Conservation (phyloP, 2,888 invertebrate genomes). For the Listrodromus nycthemerus region DNA sequence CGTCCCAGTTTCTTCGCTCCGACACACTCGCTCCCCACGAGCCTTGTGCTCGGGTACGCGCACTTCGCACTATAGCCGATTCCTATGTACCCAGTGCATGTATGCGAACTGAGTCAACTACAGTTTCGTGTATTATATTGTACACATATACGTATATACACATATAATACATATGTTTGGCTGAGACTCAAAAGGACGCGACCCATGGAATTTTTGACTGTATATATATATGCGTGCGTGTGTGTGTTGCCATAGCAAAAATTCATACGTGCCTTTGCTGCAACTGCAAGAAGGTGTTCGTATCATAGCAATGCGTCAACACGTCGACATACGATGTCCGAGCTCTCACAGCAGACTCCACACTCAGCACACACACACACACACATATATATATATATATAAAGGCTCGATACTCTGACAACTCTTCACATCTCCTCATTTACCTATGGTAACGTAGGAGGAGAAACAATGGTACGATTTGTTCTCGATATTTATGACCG, state of each 20-base stretch:
- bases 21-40: slow-evolving; percentile 72
- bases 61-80: slow-evolving; percentile 67
- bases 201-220: neutral
- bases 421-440: slow-evolving; percentile 33
- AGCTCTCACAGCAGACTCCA: slow-evolving; percentile 15
- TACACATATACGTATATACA: neutral
- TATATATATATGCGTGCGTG: neutral
- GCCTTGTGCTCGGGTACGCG: slow-evolving; percentile 53
- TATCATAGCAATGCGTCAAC: slow-evolving; percentile 54
- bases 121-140: neutral
- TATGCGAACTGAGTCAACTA: slow-evolving; percentile 15
- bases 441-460: slow-evolving; percentile 6
- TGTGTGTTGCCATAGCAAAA: slow-evolving; percentile 17
- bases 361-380: neutral
- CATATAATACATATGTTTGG: neutral
- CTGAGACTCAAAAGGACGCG: neutral
- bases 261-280: slow-evolving; percentile 44
- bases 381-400: slow-evolving; percentile 14
- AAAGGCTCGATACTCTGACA: slow-evolving; percentile 38
- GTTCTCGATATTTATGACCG: slow-evolving; percentile 65
- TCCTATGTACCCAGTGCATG: slow-evolving; percentile 57
- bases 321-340: slow-evolving; percentile 17
- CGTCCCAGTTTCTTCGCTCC: slow-evolving; percentile 82
- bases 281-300: slow-evolving; percentile 31
- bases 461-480: slow-evolving; percentile 74